Evolutionary conservation across 2,888 invertebrate genomes (phyloP), one percentile per base, ranked within the genome.

Genomic region (Marronus borbonicus): DNA sequence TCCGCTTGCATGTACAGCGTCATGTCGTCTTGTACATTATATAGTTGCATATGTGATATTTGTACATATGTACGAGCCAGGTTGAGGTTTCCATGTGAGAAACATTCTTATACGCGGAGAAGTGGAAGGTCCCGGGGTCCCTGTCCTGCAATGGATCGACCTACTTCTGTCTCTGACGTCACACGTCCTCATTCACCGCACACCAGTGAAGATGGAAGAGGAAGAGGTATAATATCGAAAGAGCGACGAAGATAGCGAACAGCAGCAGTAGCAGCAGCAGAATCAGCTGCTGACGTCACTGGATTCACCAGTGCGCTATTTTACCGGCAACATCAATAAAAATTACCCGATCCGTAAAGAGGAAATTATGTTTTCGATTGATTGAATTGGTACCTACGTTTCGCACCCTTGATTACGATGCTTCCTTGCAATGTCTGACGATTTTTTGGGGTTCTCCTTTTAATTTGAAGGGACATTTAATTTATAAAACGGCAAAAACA

Each of bases 91-190:
- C 14, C n/a, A n/a, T 12, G n/a, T 12, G 55, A 3, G 44, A 36
- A 58, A 58, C 36, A 58, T 76, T 76, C 66, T 76, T 76, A 28
- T 55, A 52, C 44, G 52, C 74, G 49, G 75, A 75, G 44, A 12
- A 44, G 12, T 44, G 81, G 78, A 81, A 80, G 80, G 79, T 79
- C 80, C 80, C 76, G 82, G 80, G 81, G 81, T 82, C 80, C 80
- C 80, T 81, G 82, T 81, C 81, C 82, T 81, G 80, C 75, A 80
- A 76, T 77, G 78, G 78, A 78, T 64, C 81, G 82, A 82, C 82
- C 82, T 81, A 82, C 81, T 82, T 82, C 82, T 80, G 80, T 79
- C 49, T 50, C 81, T 82, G 82, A 81, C 82, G 82, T 82, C 82
- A 82, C 77, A 44, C 50, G 77, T 77, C 78, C 77, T 80, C 80